These are phyloP conservation scores for Parauchenoglanis punctatus DNA, from an alignment of 2,797 vertebrate species.

Conservation along the genomic window DNA sequence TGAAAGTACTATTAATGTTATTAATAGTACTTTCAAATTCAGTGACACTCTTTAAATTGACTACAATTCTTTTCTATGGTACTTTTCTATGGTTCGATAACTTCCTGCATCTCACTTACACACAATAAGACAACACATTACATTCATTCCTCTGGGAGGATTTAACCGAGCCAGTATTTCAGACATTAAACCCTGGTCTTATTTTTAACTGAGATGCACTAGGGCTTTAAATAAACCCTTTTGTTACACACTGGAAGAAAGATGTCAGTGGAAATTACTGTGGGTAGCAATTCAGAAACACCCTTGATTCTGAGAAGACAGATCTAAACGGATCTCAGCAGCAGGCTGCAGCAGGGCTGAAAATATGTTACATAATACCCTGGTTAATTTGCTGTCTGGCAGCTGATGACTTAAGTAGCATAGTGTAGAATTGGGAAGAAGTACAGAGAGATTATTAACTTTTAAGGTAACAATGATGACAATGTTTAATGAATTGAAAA, in stretches of 20 bases:
- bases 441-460: not conserved
- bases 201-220: constrained; percentile 33
- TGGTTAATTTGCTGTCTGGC: constrained; percentile 31
- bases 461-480: not conserved
- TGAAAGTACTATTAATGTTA: not conserved
- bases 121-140: not conserved
- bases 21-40: not conserved
- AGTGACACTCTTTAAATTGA: not conserved
- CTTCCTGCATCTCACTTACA: not conserved
- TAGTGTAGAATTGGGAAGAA: constrained; percentile 2
- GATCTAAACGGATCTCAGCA: constrained; percentile 34
- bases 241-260: constrained; percentile 59
- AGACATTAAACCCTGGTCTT: constrained; percentile 7
- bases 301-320: constrained; percentile 55
- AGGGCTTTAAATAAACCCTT: constrained; percentile 65
- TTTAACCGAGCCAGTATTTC: not conserved
- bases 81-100: not conserved
- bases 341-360: constrained; percentile 17
- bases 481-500: not conserved
- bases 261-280: constrained; percentile 74
- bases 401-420: constrained; percentile 31
- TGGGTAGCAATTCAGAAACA: constrained; percentile 66
- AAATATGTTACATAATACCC: constrained; percentile 46
- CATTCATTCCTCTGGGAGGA: not conserved
- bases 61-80: not conserved